A percentile compares a stretch with the other conserved stretches of the same genome.
Conservation (phyloP, 2,797 vertebrate species). For the Malurus splendens region DNA sequence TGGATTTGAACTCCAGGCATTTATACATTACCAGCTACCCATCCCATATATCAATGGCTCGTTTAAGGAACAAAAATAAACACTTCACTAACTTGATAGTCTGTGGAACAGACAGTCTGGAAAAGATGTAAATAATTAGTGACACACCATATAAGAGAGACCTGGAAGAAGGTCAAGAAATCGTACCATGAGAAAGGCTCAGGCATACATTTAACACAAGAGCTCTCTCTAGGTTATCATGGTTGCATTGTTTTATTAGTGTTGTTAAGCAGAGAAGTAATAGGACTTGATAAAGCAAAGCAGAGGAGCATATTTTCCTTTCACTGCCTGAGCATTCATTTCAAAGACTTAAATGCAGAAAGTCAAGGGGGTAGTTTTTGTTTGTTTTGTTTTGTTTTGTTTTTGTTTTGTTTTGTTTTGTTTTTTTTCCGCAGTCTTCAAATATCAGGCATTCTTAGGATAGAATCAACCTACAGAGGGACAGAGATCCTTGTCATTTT, state of each 20-base stretch:
- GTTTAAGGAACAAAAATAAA: slow-evolving; percentile 12
- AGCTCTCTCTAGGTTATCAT: neutral
- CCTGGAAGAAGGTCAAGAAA: slow-evolving; percentile 13
- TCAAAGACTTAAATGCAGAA: neutral
- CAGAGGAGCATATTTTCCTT: neutral
- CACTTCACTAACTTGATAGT: slow-evolving; percentile 19
- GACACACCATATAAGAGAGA: neutral
- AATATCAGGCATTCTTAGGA: no score
- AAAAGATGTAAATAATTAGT: slow-evolving; percentile 28
- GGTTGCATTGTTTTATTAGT: neutral
- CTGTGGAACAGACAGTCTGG: neutral
- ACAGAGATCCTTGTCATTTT: neutral
- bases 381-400: rapidly evolving
- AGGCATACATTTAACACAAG: neutral
- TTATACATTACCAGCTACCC: neutral
- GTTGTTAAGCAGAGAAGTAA: neutral
- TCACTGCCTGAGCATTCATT: neutral
- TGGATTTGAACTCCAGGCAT: neutral
- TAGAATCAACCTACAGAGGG: no score
- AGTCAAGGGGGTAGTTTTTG: neutral
- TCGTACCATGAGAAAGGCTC: neutral
- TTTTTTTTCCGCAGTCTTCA: no score
- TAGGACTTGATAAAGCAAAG: neutral
- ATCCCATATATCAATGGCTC: neutral
- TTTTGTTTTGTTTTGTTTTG: no score